Evolutionary conservation across 37 sponge, comb jelly and placozoan genomes (phyloP).

Genomic region (Geodia barretti): DNA sequence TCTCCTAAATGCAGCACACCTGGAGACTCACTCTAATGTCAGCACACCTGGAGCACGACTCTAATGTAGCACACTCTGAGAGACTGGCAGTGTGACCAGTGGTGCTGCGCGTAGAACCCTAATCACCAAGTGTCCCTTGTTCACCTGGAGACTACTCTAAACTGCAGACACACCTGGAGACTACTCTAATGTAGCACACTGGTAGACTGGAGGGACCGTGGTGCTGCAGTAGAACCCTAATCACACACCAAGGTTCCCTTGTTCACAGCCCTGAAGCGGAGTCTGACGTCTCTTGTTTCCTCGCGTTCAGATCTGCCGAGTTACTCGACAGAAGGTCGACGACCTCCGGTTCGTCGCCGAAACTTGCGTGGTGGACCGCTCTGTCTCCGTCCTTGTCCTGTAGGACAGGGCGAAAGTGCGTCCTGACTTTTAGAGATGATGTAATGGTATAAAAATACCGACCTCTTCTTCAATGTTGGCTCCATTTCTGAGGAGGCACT

Average conservation of each 20-base stretch:
- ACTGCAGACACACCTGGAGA: no score
- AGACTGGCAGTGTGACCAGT: no score
- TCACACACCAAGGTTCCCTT: constrained; percentile 81
- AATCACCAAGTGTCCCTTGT: no score
- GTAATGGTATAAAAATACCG: not conserved
- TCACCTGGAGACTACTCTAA: no score
- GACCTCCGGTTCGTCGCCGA: constrained; percentile 88
- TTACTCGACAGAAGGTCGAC: constrained; percentile 64
- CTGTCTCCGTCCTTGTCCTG: constrained; percentile 89
- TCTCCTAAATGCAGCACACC: no score
- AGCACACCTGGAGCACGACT: no score
- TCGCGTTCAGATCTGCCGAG: constrained; percentile 78
- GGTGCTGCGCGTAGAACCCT: no score
- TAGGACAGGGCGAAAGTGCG: not conserved
- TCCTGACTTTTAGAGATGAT: not conserved
- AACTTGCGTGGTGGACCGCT: constrained; percentile 82
- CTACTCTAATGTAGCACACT: no score
- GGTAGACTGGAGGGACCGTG: constrained; percentile 78
- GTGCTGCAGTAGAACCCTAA: constrained; percentile 54
- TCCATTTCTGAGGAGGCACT: constrained; percentile 57
- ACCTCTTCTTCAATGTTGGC: constrained; percentile 89
- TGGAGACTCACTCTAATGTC: no score
- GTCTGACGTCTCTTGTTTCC: constrained; percentile 83
- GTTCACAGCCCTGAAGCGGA: constrained; percentile 83
- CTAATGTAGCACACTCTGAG: no score